A percentile compares a stretch with the other conserved stretches of the same genome.
Conservation (phyloP, 2,113 vertebrate species). For the human region GRCh38 chr13:37061001-37061500, state of each 20-base stretch:
- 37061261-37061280: background rate
- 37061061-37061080: background rate
- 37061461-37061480: background rate
- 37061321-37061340: background rate
- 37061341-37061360: background rate
- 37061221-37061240: background rate
- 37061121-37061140: background rate
- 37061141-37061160: background rate
- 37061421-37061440: background rate
- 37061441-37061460: background rate
- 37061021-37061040: conserved; percentile 1
- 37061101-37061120: background rate
- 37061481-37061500: background rate
- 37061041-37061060: background rate
- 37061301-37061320: background rate
- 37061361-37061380: background rate
- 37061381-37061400: background rate
- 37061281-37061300: background rate
- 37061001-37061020: background rate
- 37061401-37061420: background rate
- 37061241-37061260: background rate
- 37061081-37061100: background rate
- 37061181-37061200: background rate
- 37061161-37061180: background rate
- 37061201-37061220: background rate